Percentiles rank a stretch among this genome's conserved stretches.
Conservation (phyloP, 2,797 vertebrate genomes). For the Gephyroberyx darwinii region DNA sequence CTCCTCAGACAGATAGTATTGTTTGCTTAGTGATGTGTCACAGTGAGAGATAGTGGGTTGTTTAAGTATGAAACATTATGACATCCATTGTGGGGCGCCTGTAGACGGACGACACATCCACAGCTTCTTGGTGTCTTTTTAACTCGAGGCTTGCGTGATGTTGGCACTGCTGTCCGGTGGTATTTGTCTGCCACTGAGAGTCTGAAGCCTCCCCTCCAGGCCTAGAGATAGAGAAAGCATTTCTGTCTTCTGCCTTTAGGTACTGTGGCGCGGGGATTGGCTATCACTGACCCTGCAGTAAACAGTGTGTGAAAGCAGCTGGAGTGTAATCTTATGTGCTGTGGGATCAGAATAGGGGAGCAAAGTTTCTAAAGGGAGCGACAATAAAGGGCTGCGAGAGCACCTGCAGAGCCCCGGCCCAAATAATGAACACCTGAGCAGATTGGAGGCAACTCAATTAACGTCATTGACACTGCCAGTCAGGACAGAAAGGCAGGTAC, state of each 20-base stretch:
- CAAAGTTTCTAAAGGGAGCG: conserved; percentile 75
- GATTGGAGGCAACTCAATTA: conserved; percentile 86
- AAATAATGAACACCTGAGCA: conserved; percentile 86
- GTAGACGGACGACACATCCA: conserved; percentile 12
- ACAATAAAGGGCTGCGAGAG: conserved; percentile 69
- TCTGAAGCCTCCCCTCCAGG: conserved; percentile 57
- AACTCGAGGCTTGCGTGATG: conserved; percentile 14
- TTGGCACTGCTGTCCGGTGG: conserved; percentile 28
- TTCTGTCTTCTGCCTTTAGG: conserved; percentile 62
- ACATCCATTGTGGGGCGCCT: conserved; percentile 1
- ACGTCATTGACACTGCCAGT: conserved; percentile 83
- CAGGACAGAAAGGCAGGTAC: conserved; percentile 83
- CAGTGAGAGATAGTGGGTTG: conserved; percentile 27
- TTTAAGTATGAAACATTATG: conserved; percentile 40
- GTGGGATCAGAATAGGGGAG: conserved; percentile 76
- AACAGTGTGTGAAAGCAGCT: conserved; percentile 79
- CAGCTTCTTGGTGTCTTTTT: conserved; percentile 25
- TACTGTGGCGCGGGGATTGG: conserved; percentile 66
- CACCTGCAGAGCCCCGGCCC: conserved; percentile 79
- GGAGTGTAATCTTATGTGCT: conserved; percentile 79
- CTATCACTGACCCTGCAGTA: conserved; percentile 74
- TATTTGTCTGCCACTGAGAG: conserved; percentile 45
- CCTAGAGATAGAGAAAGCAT: conserved; percentile 58
- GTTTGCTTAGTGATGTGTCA: conserved; percentile 46
- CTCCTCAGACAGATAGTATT: conserved; percentile 32